Percentiles rank a stretch among this genome's conserved stretches.
These are phyloP conservation scores for Notolepis coatsorum DNA, from an alignment of 2,797 vertebrate species.

Conservation along the genomic window DNA sequence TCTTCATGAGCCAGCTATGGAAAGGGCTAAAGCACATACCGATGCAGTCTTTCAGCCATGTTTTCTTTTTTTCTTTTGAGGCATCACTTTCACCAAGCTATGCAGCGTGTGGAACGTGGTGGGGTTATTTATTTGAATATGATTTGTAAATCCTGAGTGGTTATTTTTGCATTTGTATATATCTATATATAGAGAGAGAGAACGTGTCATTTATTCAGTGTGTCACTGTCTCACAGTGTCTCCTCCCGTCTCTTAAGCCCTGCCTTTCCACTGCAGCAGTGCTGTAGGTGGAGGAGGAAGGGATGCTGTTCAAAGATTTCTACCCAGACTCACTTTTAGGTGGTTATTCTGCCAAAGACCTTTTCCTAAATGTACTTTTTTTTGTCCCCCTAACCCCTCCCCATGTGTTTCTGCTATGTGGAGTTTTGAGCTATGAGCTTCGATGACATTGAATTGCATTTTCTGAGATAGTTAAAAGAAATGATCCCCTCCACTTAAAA, in stretches of 20 bases:
- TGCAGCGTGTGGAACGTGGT: conserved; percentile 51
- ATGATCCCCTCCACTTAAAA: no score
- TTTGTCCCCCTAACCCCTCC: no score
- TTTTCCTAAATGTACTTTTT: no score
- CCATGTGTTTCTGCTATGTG: no score
- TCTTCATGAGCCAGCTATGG: conserved; percentile 67
- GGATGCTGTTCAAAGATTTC: conserved; percentile 16
- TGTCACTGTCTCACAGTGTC: not conserved
- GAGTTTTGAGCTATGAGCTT: no score
- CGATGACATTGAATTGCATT: no score
- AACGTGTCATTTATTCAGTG: not conserved
- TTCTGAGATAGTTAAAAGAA: no score
- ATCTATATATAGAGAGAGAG: not conserved
- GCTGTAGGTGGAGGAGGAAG: conserved; percentile 20
- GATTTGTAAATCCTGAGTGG: conserved; percentile 31
- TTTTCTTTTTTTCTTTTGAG: conserved; percentile 63
- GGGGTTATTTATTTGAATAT: conserved; percentile 58
- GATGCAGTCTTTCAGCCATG: conserved; percentile 57
- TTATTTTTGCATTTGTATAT: conserved; percentile 23
- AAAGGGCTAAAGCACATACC: conserved; percentile 79
- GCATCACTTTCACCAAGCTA: conserved; percentile 65
- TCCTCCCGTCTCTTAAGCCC: conserved; percentile 1
- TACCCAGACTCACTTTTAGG: no score
- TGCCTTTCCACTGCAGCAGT: conserved; percentile 18
- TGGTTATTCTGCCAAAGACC: no score